Conservation (phyloP, 2,888 invertebrate genomes). For the Drosophila peninsularis region DNA sequence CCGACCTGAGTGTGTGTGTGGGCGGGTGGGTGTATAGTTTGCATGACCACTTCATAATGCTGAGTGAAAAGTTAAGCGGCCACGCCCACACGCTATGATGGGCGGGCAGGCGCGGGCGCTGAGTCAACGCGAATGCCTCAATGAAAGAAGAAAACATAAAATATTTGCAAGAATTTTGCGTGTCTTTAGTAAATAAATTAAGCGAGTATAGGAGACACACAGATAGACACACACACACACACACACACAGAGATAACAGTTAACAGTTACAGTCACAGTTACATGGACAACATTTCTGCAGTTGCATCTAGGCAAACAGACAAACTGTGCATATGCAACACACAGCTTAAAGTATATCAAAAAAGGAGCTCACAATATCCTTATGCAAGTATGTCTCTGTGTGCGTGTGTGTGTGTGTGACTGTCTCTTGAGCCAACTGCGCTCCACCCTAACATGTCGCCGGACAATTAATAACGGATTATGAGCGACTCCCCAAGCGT, state of each 20-base stretch:
- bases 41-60: conserved; percentile 67
- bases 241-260: background rate
- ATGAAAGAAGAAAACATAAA: conserved; percentile 33
- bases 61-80: conserved; percentile 69
- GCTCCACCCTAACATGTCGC: conserved; percentile 70
- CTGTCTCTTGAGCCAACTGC: conserved; percentile 30
- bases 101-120: conserved; percentile 24
- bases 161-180: conserved; percentile 81
- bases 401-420: background rate
- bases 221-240: conserved; percentile 5
- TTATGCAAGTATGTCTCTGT: background rate
- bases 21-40: conserved; percentile 36
- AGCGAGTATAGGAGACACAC: conserved; percentile 55
- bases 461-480: conserved; percentile 79
- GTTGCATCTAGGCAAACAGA: conserved; percentile 25
- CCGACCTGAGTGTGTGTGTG: conserved; percentile 15
- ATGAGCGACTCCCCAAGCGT: conserved; percentile 66
- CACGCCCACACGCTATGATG: conserved; percentile 58
- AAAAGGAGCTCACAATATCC: conserved; percentile 11
- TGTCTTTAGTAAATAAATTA: conserved; percentile 80
- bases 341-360: conserved; percentile 12
- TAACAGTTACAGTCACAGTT: conserved; percentile 15
- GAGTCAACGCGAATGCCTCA: conserved; percentile 65
- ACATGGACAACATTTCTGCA: conserved; percentile 19
- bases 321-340: conserved; percentile 21